phyloP scores from a whole-genome alignment of 1,140 invertebrate genomes.

The Procambarus virginalis region DNA sequence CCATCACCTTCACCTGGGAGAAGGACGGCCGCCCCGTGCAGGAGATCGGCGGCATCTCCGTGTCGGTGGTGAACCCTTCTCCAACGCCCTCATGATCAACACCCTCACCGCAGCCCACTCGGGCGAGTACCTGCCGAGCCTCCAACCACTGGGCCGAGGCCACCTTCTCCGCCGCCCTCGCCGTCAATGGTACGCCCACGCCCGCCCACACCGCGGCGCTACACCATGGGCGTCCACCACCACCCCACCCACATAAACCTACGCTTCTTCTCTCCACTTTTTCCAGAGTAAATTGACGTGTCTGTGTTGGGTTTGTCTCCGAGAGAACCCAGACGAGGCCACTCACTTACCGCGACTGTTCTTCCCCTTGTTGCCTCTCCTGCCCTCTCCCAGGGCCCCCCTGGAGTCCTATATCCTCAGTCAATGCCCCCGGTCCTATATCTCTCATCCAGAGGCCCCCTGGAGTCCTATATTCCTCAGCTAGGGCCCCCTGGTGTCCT shows the following conservation, averaged over 20 bases:
- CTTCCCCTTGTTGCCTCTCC: slow-evolving; percentile 1
- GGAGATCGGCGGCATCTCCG: slow-evolving; percentile 39
- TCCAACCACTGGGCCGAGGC: slow-evolving; percentile 71
- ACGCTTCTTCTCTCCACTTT: slow-evolving; percentile 36
- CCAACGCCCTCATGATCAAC: slow-evolving; percentile 85
- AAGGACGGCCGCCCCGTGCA: slow-evolving; percentile 82
- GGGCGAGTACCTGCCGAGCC: slow-evolving; percentile 72
- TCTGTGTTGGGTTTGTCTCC: neutral
- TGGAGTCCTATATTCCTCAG: no score
- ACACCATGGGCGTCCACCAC: neutral
- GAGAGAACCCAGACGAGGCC: neutral
- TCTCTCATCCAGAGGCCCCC: no score
- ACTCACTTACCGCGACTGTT: slow-evolving; percentile 32
- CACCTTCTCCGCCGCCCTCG: slow-evolving; percentile 71
- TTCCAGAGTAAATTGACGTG: slow-evolving; percentile 7
- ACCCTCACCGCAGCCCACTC: slow-evolving; percentile 77
- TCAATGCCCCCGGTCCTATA: neutral
- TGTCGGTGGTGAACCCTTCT: slow-evolving; percentile 71
- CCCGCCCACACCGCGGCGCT: neutral
- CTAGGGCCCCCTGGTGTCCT: no score
- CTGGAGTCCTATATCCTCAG: neutral
- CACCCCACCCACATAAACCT: neutral
- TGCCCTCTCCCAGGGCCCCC: neutral
- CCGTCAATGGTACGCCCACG: slow-evolving; percentile 73
- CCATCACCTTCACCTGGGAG: slow-evolving; percentile 84